Evolutionary conservation across 2,797 vertebrate species (phyloP), one percentile per base, ranked within the genome.

Genomic region (Enteromius mattozi): DNA sequence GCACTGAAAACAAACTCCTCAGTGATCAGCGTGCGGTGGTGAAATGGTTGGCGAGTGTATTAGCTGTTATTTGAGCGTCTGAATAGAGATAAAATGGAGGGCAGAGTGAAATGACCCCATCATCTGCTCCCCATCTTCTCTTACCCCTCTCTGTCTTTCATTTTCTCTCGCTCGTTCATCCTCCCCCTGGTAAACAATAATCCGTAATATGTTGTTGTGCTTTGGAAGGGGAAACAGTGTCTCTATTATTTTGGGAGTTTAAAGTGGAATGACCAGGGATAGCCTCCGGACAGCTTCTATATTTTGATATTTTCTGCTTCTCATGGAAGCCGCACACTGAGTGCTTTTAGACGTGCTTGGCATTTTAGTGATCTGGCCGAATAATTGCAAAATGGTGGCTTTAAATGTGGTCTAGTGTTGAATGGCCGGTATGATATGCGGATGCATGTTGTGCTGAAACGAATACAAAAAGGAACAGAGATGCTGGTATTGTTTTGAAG

Each of bases 51-150:
- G 61, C 10, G 37, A 68, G 70, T n/a, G 51, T 71, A 42, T 75
- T 40, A 51, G 70, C 47, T 51, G 49, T 78, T 72, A 84, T 87
- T 83, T 86, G 81, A 82, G 59, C 56, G 24, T 35, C 78, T 81
- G 82, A 71, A 40, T 81, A 19, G 81, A 86, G 51, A 79, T 76
- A 82, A 83, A 82, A 86, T 80, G 77, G 49, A 84, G 85, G 66
- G 68, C 40, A 76, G 70, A 68, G 82, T 79, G 69, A 85, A 86
- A 84, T 85, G 82, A 88, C 82, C 87, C 82, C 65, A 75, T 78
- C 80, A 59, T 81, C 76, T 79, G 80, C 68, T 79, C 65, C 24
- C 70, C 72, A 51, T 81, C 65, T 71, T 84, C 70, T 82, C 17
- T 70, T 76, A 7, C 37, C 49, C 74, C 16, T 61, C 75, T 56